Percentiles rank a stretch among this genome's conserved stretches.
Conservation (phyloP, 2,797 vertebrate species). For the Crotalus adamanteus region DNA sequence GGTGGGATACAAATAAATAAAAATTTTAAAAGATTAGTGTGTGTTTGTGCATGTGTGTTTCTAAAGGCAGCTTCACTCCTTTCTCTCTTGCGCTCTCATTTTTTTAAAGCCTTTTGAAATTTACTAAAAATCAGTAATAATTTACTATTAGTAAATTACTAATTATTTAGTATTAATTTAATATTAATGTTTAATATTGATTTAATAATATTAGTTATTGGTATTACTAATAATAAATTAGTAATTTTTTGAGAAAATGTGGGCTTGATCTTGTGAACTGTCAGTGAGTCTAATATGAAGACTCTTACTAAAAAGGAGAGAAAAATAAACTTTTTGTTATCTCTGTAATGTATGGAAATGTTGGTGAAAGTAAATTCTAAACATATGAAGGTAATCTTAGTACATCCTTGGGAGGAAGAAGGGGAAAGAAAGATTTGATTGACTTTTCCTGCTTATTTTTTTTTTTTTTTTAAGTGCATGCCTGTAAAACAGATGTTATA, state of each 20-base stretch:
- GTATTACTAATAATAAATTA: background rate
- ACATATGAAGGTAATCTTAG: constrained; percentile 38
- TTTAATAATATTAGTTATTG: background rate
- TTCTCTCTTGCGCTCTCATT: background rate
- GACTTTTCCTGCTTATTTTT: constrained; percentile 39
- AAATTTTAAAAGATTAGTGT: background rate
- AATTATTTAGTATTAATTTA: background rate
- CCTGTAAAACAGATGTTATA: constrained; percentile 22
- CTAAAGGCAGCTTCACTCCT: background rate
- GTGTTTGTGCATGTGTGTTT: background rate
- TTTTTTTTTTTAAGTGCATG: background rate
- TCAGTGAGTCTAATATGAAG: background rate
- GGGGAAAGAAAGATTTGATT: background rate
- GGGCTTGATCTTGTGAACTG: background rate
- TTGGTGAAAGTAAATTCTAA: constrained; percentile 44
- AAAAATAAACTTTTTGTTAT: background rate
- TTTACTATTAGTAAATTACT: background rate
- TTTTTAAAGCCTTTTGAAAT: background rate
- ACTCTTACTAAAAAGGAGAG: background rate
- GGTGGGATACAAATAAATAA: background rate
- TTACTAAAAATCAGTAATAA: background rate
- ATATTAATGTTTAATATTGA: too few relatives aligned
- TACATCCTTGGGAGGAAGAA: background rate
- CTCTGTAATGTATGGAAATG: constrained; percentile 18
- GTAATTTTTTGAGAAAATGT: background rate